Evolutionary conservation across 1,140 invertebrate genomes (phyloP), one percentile per base, ranked within the genome.

Genomic region (Ganaspis sp.): DNA sequence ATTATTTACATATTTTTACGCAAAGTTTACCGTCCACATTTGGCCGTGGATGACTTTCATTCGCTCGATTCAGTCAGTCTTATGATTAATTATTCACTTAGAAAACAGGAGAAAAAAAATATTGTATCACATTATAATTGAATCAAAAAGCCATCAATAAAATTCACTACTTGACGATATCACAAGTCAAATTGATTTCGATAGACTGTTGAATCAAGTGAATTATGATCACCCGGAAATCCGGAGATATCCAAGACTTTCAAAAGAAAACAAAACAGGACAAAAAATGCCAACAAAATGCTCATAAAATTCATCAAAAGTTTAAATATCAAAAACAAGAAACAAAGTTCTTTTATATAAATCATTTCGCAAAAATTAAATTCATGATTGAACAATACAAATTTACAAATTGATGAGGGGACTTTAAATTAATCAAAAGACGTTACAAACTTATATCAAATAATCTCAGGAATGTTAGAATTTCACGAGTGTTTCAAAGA

Each of bases 101-200:
- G 42, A 72, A 77, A 77, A 42, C 45, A 75, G 54, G 70, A 81
- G 37, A 58, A 78, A 81, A 81, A 81, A 71, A 40, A 69, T 5
- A 29, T 23, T 29, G 23, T 80, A 80, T 77, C 76, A 80, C 73
- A 77, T 77, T 77, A 75, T 73, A 73, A 77, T 80, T 80, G 15
- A 64, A 64, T 64, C 42, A 19, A 69, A 80, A 80, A 70, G 53
- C 72, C 69, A 21, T 49, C 17, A 49, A 45, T 15, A 45, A 49
- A 29, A 29, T 64, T 29, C 58, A 19, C 76, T 53, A 45, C 71
- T 72, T 72, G 54, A 80, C 79, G 58, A 74, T 74, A 77, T 74
- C 70, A 80, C 79, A 73, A 74, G 74, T 72, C 15, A 76, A 12
- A 38, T 80, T 69, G n/a, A 34, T 74, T 74, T 73, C 21, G 21